Evolutionary conservation across 2,113 vertebrate genomes (phyloP), one percentile per base, ranked within the genome.

Genomic region (Dissostichus mawsoni): DNA sequence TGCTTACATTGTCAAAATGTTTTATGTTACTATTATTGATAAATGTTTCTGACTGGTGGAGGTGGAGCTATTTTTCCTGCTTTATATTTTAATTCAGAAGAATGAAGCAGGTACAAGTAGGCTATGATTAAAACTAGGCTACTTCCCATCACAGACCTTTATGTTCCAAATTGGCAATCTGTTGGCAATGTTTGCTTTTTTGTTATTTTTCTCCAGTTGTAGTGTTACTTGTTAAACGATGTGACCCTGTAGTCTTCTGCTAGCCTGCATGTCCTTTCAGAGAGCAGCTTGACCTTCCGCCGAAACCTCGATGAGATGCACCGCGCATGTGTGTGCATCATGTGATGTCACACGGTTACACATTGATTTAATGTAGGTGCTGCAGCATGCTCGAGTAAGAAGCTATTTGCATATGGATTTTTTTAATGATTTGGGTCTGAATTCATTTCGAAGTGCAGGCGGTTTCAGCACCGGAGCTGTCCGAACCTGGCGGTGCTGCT

Each of bases 381-480:
- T 48, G 62, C 78, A 45, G 55, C 81, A 76, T 69, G 83, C 67
- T 71, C 11, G 55, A 58, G 59, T 56, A 72, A 80, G 41, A 12
- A 29, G 8, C 11, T 44, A 5, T 80, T 62, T 70, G 45, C 73
- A n/a, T 63, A 52, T 74, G 67, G 61, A 65, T 74, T 47, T 29
- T 23, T 11, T 4, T 20, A 17, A 3, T 25, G 2, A n/a, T n/a
- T 17, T 2, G 16, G 14, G 7, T 65, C 3, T 56, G 11, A 45
- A 57, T 50, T 47, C 1, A 20, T 17, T 59, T 44, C 59, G 74
- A 33, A 25, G 58, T 20, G 66, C 70, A 56, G 63, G 18, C 1
- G 51, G 45, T 78, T 86, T 90, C 85, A 93, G 91, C 83, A 88
- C 84, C 69, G 87, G 89, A 89, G 87, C 87, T 92, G 90, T 89